Evolutionary conservation across 2,113 vertebrate genomes (phyloP).

Genomic region (Ptychochromis oligacanthus): DNA sequence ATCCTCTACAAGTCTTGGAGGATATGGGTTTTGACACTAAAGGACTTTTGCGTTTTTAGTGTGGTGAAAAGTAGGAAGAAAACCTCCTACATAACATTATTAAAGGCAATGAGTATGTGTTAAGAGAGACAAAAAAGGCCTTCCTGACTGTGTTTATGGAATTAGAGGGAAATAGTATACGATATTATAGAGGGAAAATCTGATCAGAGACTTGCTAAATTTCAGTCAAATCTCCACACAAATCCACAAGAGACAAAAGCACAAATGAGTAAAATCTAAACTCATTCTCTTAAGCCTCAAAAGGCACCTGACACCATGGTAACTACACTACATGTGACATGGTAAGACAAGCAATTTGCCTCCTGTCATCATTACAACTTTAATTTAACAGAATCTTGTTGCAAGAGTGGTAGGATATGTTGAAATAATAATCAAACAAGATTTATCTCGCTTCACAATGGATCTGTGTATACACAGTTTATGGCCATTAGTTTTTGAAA

Average conservation of each 20-base stretch:
- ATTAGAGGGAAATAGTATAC: not conserved
- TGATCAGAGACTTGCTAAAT: slow-evolving; percentile 26
- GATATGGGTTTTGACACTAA: not conserved
- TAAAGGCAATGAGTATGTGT: slow-evolving; percentile 15
- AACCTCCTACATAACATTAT: not conserved
- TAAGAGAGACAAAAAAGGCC: not conserved
- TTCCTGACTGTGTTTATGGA: not conserved
- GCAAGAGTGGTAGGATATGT: not conserved
- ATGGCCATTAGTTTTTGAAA: not conserved
- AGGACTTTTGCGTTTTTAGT: not conserved
- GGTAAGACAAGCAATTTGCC: slow-evolving; percentile 25
- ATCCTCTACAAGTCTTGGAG: not conserved
- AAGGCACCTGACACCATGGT: not conserved
- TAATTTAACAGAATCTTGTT: slow-evolving; percentile 45
- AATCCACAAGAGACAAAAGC: not conserved
- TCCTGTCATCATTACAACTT: slow-evolving; percentile 22
- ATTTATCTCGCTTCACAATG: not conserved
- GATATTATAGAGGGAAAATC: slow-evolving; percentile 21
- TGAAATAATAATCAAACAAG: not conserved
- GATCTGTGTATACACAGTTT: not conserved
- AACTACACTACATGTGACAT: not conserved
- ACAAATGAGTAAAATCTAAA: slow-evolving; percentile 46
- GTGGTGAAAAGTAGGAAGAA: not conserved
- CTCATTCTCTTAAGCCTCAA: slow-evolving; percentile 15
- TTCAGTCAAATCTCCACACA: not conserved